A percentile compares a stretch with the other conserved stretches of the same genome.
These are phyloP conservation scores for Corticium candelabrum DNA, from an alignment of 37 sponge, comb jelly and placozoan species.

Conservation along the genomic window DNA sequence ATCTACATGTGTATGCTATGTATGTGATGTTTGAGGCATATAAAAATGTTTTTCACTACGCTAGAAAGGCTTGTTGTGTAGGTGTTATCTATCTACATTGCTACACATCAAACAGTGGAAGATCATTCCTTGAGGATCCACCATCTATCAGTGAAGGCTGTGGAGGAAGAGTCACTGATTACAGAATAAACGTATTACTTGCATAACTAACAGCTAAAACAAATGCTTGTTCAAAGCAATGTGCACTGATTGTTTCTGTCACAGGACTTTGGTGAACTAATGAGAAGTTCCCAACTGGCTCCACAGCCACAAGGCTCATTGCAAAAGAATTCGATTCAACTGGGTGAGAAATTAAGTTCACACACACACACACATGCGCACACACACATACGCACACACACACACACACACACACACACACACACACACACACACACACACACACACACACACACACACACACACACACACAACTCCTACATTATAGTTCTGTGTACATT, in stretches of 20 bases:
- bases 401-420: no score
- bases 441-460: no score
- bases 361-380: no score
- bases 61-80: no score
- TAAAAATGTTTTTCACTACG: no score
- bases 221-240: background rate
- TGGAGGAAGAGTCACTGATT: conserved; percentile 84
- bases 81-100: background rate
- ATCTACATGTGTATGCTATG: background rate
- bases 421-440: no score
- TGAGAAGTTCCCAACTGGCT: conserved; percentile 36
- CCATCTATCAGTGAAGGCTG: conserved; percentile 77
- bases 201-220: background rate
- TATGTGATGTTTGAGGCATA: no score
- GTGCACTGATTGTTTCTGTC: background rate
- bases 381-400: no score
- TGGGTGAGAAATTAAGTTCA: no score
- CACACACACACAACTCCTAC: conserved; percentile 20
- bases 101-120: background rate
- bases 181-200: conserved; percentile 37
- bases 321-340: no score
- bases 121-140: conserved; percentile 66
- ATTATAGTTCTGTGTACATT: no score
- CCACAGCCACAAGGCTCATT: conserved; percentile 50
- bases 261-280: conserved; percentile 72